Evolutionary conservation across 2,888 invertebrate species (phyloP), one percentile per base, ranked within the genome.

Genomic region (Hedychridium roseum): DNA sequence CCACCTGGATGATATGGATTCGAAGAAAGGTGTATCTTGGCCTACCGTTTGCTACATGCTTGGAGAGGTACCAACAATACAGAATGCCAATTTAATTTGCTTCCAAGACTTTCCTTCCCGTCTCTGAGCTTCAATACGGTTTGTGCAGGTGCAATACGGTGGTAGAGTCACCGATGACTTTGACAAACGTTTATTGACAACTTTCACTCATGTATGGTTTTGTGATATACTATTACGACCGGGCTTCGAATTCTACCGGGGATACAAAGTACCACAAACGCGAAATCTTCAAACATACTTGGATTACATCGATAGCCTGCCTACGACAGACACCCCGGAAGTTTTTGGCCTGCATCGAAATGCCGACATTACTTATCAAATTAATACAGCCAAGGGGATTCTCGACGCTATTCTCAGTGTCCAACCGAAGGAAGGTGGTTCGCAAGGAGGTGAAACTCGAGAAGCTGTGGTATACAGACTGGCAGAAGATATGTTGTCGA

Each of bases 311-410:
- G 92, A 90, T 68, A 87, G 87, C 67, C 82, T 97, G 57, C 93
- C 93, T 1, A 80, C 87, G 14, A 88, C 88, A 15, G 97, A 97
- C 77, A 91, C 92, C 1, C 97, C 97, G 0, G 95, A 97, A 82
- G 94, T 95, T 5, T 97, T 97, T 79, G 97, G 97, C n/a, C 83
- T 97, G 40, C 97, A 97, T 79, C 84, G 91, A 4, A 97, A 97
- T 80, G 97, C 97, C 39, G 97, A 97, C 75, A 97, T 97, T 57
- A 97, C 97, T 68, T 97, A 97, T 80, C 96, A 97, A 81, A 97
- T 97, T 55, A 97, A 97, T 75, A 94, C 94, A 34, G 94, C 96
- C 17, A 94, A 94, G 81, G 91, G 85, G 60, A 96, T 97, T 72
- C 83, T 97, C 68, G 94, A 95, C 72, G 95, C 95, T 0, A 96